These are phyloP conservation scores for Lepetodrilus schrolli DNA, from an alignment of 2,888 invertebrate genomes.

Conservation along the genomic window DNA sequence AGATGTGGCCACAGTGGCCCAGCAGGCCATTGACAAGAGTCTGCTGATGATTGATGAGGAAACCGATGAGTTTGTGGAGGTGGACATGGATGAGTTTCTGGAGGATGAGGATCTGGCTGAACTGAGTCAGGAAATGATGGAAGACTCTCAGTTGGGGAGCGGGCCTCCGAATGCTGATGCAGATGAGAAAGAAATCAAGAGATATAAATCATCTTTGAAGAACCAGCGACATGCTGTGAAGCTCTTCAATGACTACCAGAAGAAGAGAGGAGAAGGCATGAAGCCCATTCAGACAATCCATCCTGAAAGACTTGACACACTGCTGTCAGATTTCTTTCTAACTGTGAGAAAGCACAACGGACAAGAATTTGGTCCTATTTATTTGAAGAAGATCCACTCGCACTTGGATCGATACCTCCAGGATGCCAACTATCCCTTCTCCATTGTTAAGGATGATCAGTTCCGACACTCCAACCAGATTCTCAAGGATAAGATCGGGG, in stretches of 20 bases:
- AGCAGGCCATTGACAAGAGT: slow-evolving; percentile 2
- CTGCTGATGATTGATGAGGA: slow-evolving; percentile 26
- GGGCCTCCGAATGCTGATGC: background rate
- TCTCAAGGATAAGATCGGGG: background rate
- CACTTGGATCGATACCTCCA: slow-evolving; percentile 7
- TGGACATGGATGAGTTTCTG: slow-evolving; percentile 14
- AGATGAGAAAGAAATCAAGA: slow-evolving; percentile 15
- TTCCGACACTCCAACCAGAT: slow-evolving; percentile 1
- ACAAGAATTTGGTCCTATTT: slow-evolving; percentile 1
- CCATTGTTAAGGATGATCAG: slow-evolving; percentile 13
- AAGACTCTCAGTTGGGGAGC: background rate
- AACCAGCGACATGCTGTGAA: slow-evolving; percentile 12
- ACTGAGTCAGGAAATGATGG: slow-evolving; percentile 11
- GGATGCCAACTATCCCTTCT: slow-evolving; percentile 14
- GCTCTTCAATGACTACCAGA: slow-evolving; percentile 16
- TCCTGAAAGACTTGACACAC: slow-evolving; percentile 4
- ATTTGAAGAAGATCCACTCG: slow-evolving; percentile 22
- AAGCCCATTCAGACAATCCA: slow-evolving; percentile 18
- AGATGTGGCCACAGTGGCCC: background rate
- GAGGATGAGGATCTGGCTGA: slow-evolving; percentile 26
- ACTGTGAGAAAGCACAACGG: slow-evolving; percentile 9
- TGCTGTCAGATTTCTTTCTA: slow-evolving; percentile 1
- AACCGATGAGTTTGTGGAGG: slow-evolving; percentile 22
- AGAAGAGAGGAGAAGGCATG: slow-evolving; percentile 18
- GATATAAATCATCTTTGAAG: slow-evolving; percentile 7